Evolutionary conservation across 1,140 invertebrate genomes (phyloP), one percentile per base, ranked within the genome.

Genomic region (Sitodiplosis mosellana): DNA sequence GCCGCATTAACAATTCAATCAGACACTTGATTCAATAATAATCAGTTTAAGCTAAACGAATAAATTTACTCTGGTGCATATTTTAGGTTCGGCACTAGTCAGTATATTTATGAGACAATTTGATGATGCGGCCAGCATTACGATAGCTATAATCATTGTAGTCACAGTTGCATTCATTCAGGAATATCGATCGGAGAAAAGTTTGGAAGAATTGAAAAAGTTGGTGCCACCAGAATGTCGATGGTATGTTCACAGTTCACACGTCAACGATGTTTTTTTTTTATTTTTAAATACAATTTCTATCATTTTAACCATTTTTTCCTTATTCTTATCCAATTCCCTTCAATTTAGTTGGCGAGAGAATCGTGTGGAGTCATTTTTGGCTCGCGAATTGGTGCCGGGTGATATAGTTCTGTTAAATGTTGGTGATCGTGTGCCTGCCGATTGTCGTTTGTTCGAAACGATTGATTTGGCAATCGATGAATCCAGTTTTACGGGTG

Each of bases 101-200:
- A 97, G 92, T 56, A 68, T 98, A 4, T 83, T 83, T 55, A 98
- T 99, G 94, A 80, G 77, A 61, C 96, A 99, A 67, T 91, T 87
- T 63, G 96, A 99, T 65, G 95, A 99, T 73, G 96, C 95, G 8
- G 78, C 98, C 53, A 95, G 89, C 66, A 99, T 99, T 65, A 96
- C 95, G 45, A 85, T 92, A 58, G 88, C 90, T 68, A 82, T 86
- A 74, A 72, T 75, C 48, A 99, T 99, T 62, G 95, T 99, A 20
- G 94, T 98, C 22, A 97, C 95, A 2, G 96, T 99, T 20, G 96
- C 94, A 41, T 99, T 99, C 73, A 85, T 99, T 49, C 93, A 97
- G 75, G 95, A 99, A 71, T 97, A 97, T 68, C 77, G 94, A 53
- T 98, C 95, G n/a, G 96, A 99, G 69, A 95, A 98, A 68, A 97